Evolutionary conservation across 2,888 invertebrate species (phyloP).

Genomic region (Acronicta leporina): DNA sequence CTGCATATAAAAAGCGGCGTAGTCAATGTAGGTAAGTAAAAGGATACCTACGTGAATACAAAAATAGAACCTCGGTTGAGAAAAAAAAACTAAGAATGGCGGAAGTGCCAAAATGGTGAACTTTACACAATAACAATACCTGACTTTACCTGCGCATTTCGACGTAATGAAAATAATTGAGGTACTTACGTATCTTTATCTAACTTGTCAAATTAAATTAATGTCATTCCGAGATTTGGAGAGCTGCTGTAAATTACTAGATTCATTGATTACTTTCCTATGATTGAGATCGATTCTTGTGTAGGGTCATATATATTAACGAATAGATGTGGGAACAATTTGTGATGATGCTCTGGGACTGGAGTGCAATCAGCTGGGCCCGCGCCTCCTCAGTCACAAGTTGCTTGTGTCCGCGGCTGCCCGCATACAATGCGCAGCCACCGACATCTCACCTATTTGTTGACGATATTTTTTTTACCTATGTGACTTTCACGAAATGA

Average conservation of each 20-base stretch:
- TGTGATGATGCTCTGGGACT: slow-evolving; percentile 43
- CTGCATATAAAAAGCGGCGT: slow-evolving; percentile 7
- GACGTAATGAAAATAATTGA: slow-evolving; percentile 31
- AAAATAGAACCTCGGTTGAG: slow-evolving; percentile 27
- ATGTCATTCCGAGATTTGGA: too few species aligned
- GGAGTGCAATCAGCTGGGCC: slow-evolving; percentile 68
- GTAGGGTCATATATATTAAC: neutral
- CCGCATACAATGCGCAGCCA: slow-evolving; percentile 51
- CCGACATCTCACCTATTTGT: slow-evolving; percentile 14
- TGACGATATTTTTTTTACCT: slow-evolving; percentile 11
- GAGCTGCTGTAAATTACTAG: too few species aligned
- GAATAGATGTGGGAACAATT: slow-evolving; percentile 21
- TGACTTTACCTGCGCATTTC: slow-evolving; percentile 48
- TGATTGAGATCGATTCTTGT: neutral
- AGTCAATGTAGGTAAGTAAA: slow-evolving; percentile 5
- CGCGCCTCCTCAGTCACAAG: slow-evolving; percentile 67
- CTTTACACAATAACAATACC: slow-evolving; percentile 53
- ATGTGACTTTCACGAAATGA: slow-evolving; percentile 6
- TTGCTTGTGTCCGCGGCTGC: slow-evolving; percentile 68
- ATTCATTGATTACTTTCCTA: too few species aligned
- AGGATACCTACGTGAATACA: slow-evolving; percentile 17
- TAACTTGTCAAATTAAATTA: too few species aligned
- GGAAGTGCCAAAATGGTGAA: slow-evolving; percentile 61
- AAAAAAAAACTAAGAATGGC: slow-evolving; percentile 47
- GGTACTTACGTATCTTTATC: too few species aligned